Conservation (phyloP, 2,888 invertebrate genomes). For the Rhagonycha fulva region DNA sequence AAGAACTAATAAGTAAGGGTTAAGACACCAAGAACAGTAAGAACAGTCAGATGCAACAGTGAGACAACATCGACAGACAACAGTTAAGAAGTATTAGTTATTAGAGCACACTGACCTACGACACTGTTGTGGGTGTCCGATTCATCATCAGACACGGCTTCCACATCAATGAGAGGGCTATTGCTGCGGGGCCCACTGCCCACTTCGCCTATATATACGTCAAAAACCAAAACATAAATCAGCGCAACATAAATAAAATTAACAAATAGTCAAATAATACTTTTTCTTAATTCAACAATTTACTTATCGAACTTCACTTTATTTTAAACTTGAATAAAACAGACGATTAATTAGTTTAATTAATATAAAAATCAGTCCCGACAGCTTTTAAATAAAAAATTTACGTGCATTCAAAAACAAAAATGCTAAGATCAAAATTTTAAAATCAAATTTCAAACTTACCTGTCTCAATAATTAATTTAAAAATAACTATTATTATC, state of each 20-base stretch:
- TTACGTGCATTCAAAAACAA: neutral
- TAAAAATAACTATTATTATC: neutral
- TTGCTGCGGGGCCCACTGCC: slow-evolving; percentile 61
- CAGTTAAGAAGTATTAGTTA: slow-evolving; percentile 37
- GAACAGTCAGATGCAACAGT: slow-evolving; percentile 44
- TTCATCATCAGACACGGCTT: slow-evolving; percentile 66
- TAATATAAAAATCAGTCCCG: neutral
- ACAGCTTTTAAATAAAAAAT: neutral
- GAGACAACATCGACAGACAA: slow-evolving; percentile 55
- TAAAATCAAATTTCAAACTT: slow-evolving; percentile 6
- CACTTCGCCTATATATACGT: slow-evolving; percentile 63
- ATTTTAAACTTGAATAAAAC: neutral
- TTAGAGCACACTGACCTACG: slow-evolving; percentile 64
- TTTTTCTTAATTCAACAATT: slow-evolving; percentile 2
- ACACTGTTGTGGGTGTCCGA: slow-evolving; percentile 55
- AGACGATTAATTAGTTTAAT: neutral
- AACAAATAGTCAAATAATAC: slow-evolving; percentile 13
- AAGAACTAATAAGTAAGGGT: slow-evolving; percentile 33
- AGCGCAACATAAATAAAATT: slow-evolving; percentile 19
- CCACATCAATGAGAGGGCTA: slow-evolving; percentile 71
- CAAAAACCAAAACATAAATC: slow-evolving; percentile 33
- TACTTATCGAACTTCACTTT: neutral
- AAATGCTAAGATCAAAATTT: neutral
- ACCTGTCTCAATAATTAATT: slow-evolving; percentile 6
- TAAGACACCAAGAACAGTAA: slow-evolving; percentile 41